These are phyloP conservation scores for Isurus oxyrinchus DNA, from an alignment of 2,113 vertebrate species.

Conservation along the genomic window DNA sequence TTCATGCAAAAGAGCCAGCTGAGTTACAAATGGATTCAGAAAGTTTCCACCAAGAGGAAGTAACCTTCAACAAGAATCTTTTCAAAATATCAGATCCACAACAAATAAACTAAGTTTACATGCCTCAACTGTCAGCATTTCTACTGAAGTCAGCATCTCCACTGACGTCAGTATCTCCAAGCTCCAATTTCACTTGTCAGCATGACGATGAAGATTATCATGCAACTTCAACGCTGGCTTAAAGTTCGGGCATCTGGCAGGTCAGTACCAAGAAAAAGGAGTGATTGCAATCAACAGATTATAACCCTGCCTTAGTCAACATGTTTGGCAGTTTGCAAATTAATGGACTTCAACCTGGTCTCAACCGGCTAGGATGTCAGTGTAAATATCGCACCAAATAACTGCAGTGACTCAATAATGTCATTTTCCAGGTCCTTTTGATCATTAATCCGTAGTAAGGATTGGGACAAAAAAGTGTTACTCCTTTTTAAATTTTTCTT, in stretches of 20 bases:
- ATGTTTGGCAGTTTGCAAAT: background rate
- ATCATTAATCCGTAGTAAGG: background rate
- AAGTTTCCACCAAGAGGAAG: background rate
- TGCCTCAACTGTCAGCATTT: background rate
- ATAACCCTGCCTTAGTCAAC: background rate
- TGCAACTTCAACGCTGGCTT: background rate
- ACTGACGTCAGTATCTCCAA: too few species aligned
- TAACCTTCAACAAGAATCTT: constrained; percentile 22
- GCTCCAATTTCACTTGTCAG: too few species aligned
- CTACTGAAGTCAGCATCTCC: background rate
- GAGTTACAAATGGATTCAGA: background rate
- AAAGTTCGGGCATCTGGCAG: background rate
- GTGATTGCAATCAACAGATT: background rate
- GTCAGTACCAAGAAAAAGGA: background rate
- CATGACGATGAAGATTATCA: background rate
- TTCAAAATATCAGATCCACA: background rate
- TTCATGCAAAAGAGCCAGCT: background rate
- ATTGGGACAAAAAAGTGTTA: background rate
- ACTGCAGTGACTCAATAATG: background rate
- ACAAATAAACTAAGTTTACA: background rate
- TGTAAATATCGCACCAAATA: background rate
- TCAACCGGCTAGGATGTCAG: background rate
- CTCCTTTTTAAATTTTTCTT: too few species aligned
- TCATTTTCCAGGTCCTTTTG: too few species aligned
- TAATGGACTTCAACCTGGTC: background rate